phyloP scores from a whole-genome alignment of 2,113 vertebrate species.

The Uria lomvia region DNA sequence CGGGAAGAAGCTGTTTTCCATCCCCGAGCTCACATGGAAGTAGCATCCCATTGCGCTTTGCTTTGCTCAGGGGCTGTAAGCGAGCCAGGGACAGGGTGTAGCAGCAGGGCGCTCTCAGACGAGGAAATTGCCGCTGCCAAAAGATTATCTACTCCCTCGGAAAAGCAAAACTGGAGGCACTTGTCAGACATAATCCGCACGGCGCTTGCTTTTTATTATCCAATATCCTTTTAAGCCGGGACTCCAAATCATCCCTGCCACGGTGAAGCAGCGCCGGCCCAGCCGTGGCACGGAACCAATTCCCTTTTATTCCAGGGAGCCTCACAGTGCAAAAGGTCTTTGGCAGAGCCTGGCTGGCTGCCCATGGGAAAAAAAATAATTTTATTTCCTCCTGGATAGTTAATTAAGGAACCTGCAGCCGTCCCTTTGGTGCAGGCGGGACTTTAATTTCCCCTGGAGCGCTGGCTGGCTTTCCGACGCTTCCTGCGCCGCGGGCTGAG shows the following conservation, averaged over 20 bases:
- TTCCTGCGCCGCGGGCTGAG: accelerated
- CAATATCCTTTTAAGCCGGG: slow-evolving; percentile 51
- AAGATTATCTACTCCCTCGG: background rate
- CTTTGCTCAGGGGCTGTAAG: background rate
- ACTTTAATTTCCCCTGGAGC: background rate
- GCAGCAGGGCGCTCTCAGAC: background rate
- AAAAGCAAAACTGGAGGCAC: slow-evolving; percentile 7
- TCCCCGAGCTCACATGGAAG: background rate
- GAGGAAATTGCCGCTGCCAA: background rate
- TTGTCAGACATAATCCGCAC: slow-evolving; percentile 15
- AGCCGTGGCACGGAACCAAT: background rate
- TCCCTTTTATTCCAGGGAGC: slow-evolving; percentile 7
- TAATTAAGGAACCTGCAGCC: background rate
- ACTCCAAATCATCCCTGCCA: slow-evolving; percentile 59
- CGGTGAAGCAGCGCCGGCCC: background rate
- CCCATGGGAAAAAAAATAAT: background rate
- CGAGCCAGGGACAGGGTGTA: background rate
- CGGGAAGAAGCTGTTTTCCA: background rate
- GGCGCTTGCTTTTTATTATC: slow-evolving; percentile 57
- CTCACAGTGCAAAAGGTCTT: background rate
- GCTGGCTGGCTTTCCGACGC: background rate
- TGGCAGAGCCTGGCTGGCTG: slow-evolving; percentile 15
- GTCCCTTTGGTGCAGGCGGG: background rate
- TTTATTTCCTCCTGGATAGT: slow-evolving; percentile 14
- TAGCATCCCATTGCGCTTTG: background rate